Percentiles rank a stretch among this genome's conserved stretches.
Conservation (phyloP, 1,140 invertebrate species). For the Melanaphis sacchari region DNA sequence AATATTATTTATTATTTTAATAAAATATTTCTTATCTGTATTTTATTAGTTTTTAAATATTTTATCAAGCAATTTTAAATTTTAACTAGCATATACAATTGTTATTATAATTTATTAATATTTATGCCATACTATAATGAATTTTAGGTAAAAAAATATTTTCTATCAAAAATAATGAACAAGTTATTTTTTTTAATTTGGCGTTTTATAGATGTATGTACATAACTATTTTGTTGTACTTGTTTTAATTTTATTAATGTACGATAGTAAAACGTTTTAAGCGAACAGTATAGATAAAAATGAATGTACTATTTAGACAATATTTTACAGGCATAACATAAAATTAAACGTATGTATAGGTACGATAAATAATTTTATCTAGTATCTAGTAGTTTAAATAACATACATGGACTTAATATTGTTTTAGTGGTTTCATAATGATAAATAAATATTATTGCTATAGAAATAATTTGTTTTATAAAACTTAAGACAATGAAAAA, state of each 20-base stretch:
- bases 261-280: too few relatives aligned
- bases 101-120: neutral
- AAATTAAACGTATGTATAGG: too few relatives aligned
- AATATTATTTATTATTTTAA: too few relatives aligned
- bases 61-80: neutral
- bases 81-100: neutral
- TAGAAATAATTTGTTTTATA: neutral
- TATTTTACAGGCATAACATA: too few relatives aligned
- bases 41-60: neutral
- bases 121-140: neutral
- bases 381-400: neutral
- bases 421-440: neutral
- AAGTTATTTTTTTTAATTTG: too few relatives aligned
- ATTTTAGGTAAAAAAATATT: neutral
- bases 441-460: neutral
- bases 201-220: too few relatives aligned
- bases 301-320: too few relatives aligned
- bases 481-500: neutral
- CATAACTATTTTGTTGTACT: too few relatives aligned
- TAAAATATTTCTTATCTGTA: too few relatives aligned
- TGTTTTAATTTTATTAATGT: too few relatives aligned
- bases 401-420: neutral
- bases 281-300: too few relatives aligned
- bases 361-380: too few relatives aligned
- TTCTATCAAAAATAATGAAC: neutral